Percentiles rank a stretch among this genome's conserved stretches.
Evolutionary conservation across 1,140 invertebrate genomes (phyloP).

Genomic region (Gerris buenoi): DNA sequence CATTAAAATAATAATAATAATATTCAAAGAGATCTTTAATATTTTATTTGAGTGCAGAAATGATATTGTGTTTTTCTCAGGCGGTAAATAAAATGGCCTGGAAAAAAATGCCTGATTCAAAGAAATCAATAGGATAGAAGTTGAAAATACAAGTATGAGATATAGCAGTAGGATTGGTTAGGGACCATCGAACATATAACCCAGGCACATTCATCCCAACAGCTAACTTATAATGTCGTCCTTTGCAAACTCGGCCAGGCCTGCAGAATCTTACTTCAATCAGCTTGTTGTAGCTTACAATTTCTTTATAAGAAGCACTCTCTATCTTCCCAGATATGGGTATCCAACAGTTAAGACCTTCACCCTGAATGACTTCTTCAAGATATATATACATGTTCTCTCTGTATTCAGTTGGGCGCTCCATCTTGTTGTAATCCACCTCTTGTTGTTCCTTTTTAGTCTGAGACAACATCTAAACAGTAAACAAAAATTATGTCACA

Average conservation of each 20-base stretch:
- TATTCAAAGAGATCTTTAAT: too few species aligned
- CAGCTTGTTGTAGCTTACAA: background rate
- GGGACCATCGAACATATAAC: background rate
- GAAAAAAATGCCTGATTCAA: background rate
- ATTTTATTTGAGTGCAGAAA: too few species aligned
- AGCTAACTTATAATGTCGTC: background rate
- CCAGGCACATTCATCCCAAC: background rate
- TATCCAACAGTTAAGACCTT: background rate
- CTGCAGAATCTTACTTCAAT: background rate
- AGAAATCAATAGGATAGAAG: background rate
- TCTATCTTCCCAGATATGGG: background rate
- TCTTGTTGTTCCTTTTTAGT: background rate
- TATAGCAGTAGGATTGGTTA: background rate
- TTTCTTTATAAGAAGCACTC: background rate
- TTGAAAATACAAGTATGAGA: background rate
- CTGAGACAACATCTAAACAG: background rate
- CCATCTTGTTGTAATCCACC: background rate
- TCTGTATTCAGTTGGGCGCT: background rate
- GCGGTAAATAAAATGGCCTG: background rate
- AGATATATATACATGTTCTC: background rate
- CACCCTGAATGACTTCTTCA: background rate
- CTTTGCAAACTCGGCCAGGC: background rate
- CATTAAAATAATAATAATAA: too few species aligned
- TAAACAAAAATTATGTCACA: background rate
- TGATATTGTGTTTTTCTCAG: too few species aligned